Evolutionary conservation across 2,113 vertebrate genomes (phyloP), one percentile per base, ranked within the genome.

Genomic region (Rhinolophus sinicus): DNA sequence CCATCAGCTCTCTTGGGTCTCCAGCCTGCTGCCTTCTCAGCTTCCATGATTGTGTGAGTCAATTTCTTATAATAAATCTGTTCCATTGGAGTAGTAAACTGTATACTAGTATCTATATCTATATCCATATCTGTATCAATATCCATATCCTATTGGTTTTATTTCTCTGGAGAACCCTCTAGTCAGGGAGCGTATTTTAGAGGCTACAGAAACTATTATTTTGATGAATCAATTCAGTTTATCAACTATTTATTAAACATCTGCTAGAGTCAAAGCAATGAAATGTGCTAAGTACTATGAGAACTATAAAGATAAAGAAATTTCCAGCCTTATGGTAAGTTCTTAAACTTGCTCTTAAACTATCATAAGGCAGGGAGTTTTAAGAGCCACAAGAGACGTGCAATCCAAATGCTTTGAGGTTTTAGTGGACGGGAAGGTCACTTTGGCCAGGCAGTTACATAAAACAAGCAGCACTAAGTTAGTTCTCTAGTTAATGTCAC

Each of bases 221-320:
- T 72, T 97, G 62, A 92, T 90, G 19, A 78, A 50, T 95, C 70
- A 83, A 18, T 92, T 24, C 52, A 90, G 30, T 95, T 92, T 5
- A 78, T 78, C 50, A 73, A 24, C 35, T 89, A 85, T 89, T 92
- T 78, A 75, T 92, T 65, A 89, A 97, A 50, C 47, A 86, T 72
- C 22, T 93, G 16, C 67, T 82, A 87, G 58, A 83, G 85, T 78
- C 30, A 86, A 83, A 94, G 30, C 40, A 86, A 77, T 86, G 11
- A 93, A 94, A 91, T 65, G 26, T 67, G 30, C 21, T 78, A 84
- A 67, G 35, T 76, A 14, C 70, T 88, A 44, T n/a, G 60, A 93
- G 64, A 72, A 70, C 73, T 82, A 93, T 87, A 89, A 94, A 86
- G 56, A 72, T 72, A 72, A 95, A 96, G 89, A 88, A 38, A 19